Evolutionary conservation across 2,797 vertebrate species (phyloP).

Genomic region (Microctenopoma steveboyesi): DNA sequence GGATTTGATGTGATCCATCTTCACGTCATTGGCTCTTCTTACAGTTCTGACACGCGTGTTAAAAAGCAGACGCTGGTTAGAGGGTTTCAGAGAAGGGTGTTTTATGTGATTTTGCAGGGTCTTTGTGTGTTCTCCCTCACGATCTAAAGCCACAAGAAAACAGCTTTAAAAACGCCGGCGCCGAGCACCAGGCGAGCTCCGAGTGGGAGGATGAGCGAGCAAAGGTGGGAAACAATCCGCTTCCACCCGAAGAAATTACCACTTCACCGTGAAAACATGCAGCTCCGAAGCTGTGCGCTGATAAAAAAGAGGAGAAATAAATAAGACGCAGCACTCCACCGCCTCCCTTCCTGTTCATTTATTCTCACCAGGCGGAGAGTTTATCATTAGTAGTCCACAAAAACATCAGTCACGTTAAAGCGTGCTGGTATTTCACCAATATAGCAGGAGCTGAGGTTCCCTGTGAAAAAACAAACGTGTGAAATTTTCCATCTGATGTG

Average conservation of each 20-base stretch:
- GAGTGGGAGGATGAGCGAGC: constrained; percentile 65
- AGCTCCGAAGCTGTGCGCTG: constrained; percentile 45
- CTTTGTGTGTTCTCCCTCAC: constrained; percentile 59
- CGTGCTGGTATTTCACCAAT: constrained; percentile 36
- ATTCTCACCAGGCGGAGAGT: constrained; percentile 51
- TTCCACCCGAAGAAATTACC: constrained; percentile 61
- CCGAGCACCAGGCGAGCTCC: constrained; percentile 45
- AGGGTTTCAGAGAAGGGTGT: constrained; percentile 38
- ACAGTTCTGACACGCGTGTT: constrained; percentile 37
- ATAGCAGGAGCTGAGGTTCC: constrained; percentile 35
- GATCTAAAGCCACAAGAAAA: constrained; percentile 58
- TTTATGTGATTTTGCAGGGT: constrained; percentile 56
- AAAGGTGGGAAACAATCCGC: constrained; percentile 68
- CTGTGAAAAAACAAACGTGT: constrained; percentile 41
- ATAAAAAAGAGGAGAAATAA: constrained; percentile 57
- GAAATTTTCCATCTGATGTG: constrained; percentile 62
- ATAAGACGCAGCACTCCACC: constrained; percentile 51
- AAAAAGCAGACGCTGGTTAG: constrained; percentile 34
- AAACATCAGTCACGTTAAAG: constrained; percentile 61
- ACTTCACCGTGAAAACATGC: constrained; percentile 58
- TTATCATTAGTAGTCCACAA: constrained; percentile 57
- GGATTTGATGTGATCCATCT: constrained; percentile 9
- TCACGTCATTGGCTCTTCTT: constrained; percentile 26
- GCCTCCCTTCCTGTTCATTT: constrained; percentile 49
- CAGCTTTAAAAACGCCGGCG: constrained; percentile 46